phyloP scores from a whole-genome alignment of 53 echinoderm and acorn worm species.

The Henricia sp. region DNA sequence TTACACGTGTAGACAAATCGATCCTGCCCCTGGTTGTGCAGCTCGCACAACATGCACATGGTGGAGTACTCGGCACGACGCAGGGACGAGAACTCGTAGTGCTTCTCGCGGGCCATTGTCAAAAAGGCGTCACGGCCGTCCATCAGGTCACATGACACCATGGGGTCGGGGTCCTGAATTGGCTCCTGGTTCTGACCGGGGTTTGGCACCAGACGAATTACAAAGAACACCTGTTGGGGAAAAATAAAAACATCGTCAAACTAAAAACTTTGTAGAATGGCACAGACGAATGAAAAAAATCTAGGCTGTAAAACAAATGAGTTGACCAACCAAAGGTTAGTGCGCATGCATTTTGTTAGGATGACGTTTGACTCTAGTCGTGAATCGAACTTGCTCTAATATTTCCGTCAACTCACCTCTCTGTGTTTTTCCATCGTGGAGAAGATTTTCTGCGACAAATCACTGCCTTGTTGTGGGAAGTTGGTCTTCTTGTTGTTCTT shows the following conservation, averaged over 20 bases:
- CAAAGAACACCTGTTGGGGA: constrained; percentile 94
- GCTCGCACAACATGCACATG: constrained; percentile 97
- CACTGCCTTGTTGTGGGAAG: constrained; percentile 99
- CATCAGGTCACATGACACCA: constrained; percentile 93
- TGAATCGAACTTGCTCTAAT: too few relatives aligned
- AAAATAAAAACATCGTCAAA: too few relatives aligned
- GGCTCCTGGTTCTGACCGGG: constrained; percentile 64
- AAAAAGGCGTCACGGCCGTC: constrained; percentile 98
- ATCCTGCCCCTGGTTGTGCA: constrained; percentile 99
- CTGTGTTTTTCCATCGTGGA: constrained; percentile 99
- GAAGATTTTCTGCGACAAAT: constrained; percentile 93
- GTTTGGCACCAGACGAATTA: constrained; percentile 77
- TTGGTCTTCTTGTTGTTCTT: constrained; percentile 99
- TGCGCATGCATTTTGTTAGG: too few relatives aligned
- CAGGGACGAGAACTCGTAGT: constrained; percentile 96
- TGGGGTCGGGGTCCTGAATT: constrained; percentile 84
- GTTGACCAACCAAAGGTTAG: too few relatives aligned
- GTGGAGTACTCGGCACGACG: constrained; percentile 96
- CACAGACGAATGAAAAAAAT: too few relatives aligned
- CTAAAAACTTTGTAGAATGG: too few relatives aligned
- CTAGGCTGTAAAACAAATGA: too few relatives aligned
- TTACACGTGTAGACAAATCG: constrained; percentile 99
- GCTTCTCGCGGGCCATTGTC: constrained; percentile 95
- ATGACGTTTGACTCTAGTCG: too few relatives aligned
- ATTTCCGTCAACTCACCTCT: constrained; percentile 80